phyloP scores from a whole-genome alignment of 1,140 invertebrate species.

The Drosophila parabipectinata region DNA sequence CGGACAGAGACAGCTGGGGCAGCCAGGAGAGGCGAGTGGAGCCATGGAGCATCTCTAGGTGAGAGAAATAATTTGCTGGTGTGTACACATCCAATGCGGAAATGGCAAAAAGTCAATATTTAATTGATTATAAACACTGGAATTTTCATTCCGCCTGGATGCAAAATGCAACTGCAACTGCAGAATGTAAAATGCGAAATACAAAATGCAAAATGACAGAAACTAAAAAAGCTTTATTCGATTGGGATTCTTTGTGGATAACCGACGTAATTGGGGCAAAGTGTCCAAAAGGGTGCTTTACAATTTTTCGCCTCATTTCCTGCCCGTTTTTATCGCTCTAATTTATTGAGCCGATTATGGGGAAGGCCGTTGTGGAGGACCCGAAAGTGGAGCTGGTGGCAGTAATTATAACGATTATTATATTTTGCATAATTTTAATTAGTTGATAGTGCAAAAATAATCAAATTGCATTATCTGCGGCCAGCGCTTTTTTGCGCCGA shows the following conservation, averaged over 20 bases:
- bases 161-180: neutral
- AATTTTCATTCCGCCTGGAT: conserved; percentile 27
- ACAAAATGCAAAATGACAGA: neutral
- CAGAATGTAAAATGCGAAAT: neutral
- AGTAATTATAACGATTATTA: conserved; percentile 34
- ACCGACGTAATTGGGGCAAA: conserved; percentile 4
- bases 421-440: conserved; percentile 62
- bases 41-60: conserved; percentile 16
- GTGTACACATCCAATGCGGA: conserved; percentile 20
- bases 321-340: conserved; percentile 34
- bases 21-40: conserved; percentile 3
- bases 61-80: conserved; percentile 41
- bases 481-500: conserved; percentile 5
- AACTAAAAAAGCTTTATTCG: conserved; percentile 33
- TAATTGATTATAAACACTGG: conserved; percentile 51
- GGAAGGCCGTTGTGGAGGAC: conserved; percentile 2
- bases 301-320: conserved; percentile 50
- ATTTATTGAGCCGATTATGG: conserved; percentile 59
- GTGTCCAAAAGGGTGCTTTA: conserved; percentile 28
- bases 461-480: conserved; percentile 45
- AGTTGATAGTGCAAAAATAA: conserved; percentile 55
- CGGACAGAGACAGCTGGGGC: conserved; percentile 8
- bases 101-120: conserved; percentile 44
- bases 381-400: neutral
- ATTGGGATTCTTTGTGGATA: conserved; percentile 34